Evolutionary conservation across 2,888 invertebrate genomes (phyloP), one percentile per base, ranked within the genome.

Genomic region (Automeris io): DNA sequence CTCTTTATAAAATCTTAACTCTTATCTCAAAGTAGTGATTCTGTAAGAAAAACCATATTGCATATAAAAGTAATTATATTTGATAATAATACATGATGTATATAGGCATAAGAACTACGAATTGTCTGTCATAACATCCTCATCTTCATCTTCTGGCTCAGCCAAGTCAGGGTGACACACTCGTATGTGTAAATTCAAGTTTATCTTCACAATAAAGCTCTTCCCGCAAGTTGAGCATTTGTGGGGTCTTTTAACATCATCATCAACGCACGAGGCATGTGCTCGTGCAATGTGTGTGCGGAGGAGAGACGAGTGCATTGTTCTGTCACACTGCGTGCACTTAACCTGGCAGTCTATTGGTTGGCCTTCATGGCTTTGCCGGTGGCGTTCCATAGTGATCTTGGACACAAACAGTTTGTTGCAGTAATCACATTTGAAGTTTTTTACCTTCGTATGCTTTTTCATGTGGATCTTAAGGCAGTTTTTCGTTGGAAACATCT

Each of bases 401-500:
- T 83, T 86, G 0, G 86, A 86, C 0, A 86, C 86, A 59, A 86
- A 86, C 18, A 75, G 54, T 60, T 86, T 86, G 26, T 72, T 72
- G 45, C 86, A 86, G 33, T 69, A 76, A 39, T 86, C 86, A 29
- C 86, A 86, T 49, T 85, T 85, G 42, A 85, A 85, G 48, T 86
- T 86, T 69, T 86, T 86, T 0, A 85, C 82, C 54, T 86, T 86
- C 0, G 85, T 78, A 43, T 86, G 86, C 42, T 86, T 86, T 39
- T 86, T 86, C 86, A 86, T 85, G 51, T 86, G 86, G 2, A 74
- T 67, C 62, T 86, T 86, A 18, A 86, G 54, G 46, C 86, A 86
- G 47, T 83, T 86, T 50, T 86, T 86, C 0, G 86, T 86, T 0
- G 83, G 86, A 23, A 86, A 72, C 81, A 83, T 82, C 39, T 86